Base-by-base conservation (phyloP, 2,888 invertebrate species). In the Yponomeuta cagnagella region DNA sequence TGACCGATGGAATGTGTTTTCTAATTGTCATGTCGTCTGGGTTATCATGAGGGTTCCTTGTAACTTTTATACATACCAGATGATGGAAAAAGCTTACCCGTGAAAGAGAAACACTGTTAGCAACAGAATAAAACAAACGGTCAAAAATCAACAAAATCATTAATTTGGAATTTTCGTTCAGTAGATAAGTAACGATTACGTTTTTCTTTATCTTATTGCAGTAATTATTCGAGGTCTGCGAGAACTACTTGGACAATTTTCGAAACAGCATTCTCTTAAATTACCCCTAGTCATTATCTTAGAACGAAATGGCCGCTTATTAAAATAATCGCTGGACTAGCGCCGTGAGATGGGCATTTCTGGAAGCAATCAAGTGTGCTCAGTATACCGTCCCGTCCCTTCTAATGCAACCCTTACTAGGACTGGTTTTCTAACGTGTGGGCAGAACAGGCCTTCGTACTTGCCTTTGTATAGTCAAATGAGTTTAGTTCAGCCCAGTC, bases 231-330 rank as follows among this genome's bases (percentile, higher is more conserved):
- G 52, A 58, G 15, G 52, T 15, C 52, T 58, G 52, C 15, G 15
- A 58, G 15, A 58, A 58, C 52, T 58, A 15, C 52, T 58, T 58
- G 52, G 15, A 58, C 52, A 58, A 58, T 58, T 58, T 58, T 58
- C 52, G 52, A 58, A 58, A 58, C 52, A 15, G 52, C 52, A 58
- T 58, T 58, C 52, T 58, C 15, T 58, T 12, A 58, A 15, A 58
- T 58, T 58, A 58, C 52, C 52, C 52, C 52, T 58, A 68, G 63
- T 65, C 58, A 71, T 71, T 69, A 65, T 52, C 43, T 69, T 31
- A 69, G 63, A 85, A 87, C 23, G 48, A 85, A 88, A 88, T 85
- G 79, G 80, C 79, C 78, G 80, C 81, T 83, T 85, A 89, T 90
- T 88, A 89, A 82, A 84, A 83, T 90, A 89, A 90, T 88, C 74